These are phyloP conservation scores for Bos indicus DNA, from an alignment of 2,113 vertebrate genomes.

Conservation along the genomic window DNA sequence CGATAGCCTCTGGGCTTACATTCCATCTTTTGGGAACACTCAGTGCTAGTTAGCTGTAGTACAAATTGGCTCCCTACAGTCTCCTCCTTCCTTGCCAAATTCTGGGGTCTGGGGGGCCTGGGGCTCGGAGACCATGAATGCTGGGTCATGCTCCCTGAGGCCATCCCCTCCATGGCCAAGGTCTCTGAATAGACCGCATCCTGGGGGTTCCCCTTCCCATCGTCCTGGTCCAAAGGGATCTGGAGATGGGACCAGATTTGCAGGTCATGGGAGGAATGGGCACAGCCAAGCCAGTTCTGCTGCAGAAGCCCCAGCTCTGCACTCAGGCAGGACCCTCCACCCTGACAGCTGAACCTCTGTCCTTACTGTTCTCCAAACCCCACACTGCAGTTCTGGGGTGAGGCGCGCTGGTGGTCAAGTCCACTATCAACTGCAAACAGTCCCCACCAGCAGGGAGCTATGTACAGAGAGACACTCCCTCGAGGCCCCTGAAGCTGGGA, in stretches of 20 bases:
- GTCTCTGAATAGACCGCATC: background rate
- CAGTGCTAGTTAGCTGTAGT: background rate
- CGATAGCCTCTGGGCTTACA: fast-evolving
- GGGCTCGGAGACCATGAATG: fast-evolving
- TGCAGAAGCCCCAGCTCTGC: too few relatives aligned
- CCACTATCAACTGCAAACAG: background rate
- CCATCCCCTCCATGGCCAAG: fast-evolving
- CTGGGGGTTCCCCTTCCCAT: too few relatives aligned
- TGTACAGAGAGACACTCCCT: fast-evolving
- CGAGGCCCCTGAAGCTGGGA: background rate
- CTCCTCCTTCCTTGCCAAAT: background rate
- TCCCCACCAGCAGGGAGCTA: background rate
- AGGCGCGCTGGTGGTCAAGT: fast-evolving
- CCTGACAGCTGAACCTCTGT: background rate
- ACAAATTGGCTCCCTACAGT: background rate
- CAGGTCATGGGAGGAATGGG: fast-evolving
- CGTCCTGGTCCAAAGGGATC: background rate
- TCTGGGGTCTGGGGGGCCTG: background rate
- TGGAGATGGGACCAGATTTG: background rate
- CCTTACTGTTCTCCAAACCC: background rate
- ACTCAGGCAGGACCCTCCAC: background rate
- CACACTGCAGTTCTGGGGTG: background rate
- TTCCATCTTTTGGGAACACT: fast-evolving
- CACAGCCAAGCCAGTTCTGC: fast-evolving
- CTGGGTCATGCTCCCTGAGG: background rate